Base-by-base conservation (phyloP, 2,797 vertebrate genomes). In the Eulemur albifrons region DNA sequence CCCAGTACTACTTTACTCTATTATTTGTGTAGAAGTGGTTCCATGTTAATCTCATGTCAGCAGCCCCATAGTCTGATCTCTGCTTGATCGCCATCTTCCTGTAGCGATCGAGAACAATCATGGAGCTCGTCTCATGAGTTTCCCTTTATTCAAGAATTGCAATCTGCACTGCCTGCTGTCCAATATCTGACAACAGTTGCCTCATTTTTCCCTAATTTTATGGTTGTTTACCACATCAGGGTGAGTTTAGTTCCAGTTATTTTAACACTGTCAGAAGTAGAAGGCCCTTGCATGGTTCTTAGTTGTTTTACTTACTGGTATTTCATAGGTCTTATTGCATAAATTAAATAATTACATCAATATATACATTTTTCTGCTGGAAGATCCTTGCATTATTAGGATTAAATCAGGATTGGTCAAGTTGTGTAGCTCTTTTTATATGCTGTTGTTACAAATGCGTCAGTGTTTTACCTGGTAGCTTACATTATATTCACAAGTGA, bases 171-270 rank as follows among this genome's bases (percentile, higher is more conserved):
- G 45, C 8, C 27, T 93, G 38, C 12, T 88, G 45, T 15, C 73
- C 38, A 59, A 0, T 75, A n/a, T 81, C 57, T 59, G 79, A 75
- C 90, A 93, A 91, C 38, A 89, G 40, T 93, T 79, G 25, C n/a
- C 59, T 81, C 27, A 54, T 81, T 84, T 38, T 2, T 0, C 18
- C 17, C 35, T 23, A 88, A 35, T 96, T 96, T 96, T 84, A 89
- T 67, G 40, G 73, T 87, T 76, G 52, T 63, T 84, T 93, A 84
- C 67, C 23, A 76, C 70, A 95, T 27, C 69, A 93, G 75, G 59
- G 6, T 45, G 10, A 92, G 40, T 95, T 95, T 95, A 93, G 83
- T 97, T 94, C 87, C 32, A 93, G 93, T 87, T 92, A 92, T 80
- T 94, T 94, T 87, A 61, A 92, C 27, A 52, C 40, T 94, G 14